Base-by-base conservation (phyloP, 2,888 invertebrate genomes). In the Eupeodes latifasciatus region DNA sequence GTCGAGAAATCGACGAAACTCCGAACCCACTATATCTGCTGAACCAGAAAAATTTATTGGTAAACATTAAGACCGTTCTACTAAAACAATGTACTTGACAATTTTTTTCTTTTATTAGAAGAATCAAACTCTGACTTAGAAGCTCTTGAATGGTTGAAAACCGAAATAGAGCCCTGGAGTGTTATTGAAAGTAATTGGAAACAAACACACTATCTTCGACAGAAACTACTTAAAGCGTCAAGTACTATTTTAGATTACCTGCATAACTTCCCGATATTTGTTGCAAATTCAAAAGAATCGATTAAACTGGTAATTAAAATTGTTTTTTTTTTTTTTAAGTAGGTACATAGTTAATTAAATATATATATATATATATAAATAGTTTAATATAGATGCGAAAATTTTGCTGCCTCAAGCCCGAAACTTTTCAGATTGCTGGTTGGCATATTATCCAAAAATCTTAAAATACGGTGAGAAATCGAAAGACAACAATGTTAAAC, bases 181-280 rank as follows among this genome's bases (percentile, higher is more conserved):
- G 3, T n/a, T 34, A 7, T 71, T 11, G 40, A 40, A 40, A 10
- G 9, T n/a, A 55, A 55, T 36, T 71, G 71, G 71, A 71, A n/a
- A 55, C 53, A 55, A 57, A 53, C 55, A 3, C 44, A 40, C 57
- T 3, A n/a, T 40, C 16, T 34, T 27, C 71, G 71, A 11, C 51
- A 53, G 40, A 27, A 55, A 36, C 40, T 71, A 11, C 12, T 71
- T 16, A 36, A 71, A 71, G 16, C 51, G 44, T 53, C 36, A 9
- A 55, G 57, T 57, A 71, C 16, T 53, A 71, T 44, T n/a, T 55
- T 71, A 11, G 71, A 71, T 40, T 71, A 71, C 19, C 44, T 71
- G 44, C 16, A 71, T 40, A 36, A 36, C n/a, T 57, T 71, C 34
- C 71, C 71, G 19, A 55, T 71, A 40, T 71, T 71, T 55, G 40